Conservation (phyloP, 2,113 vertebrate genomes). For the Nothocercus julius region DNA sequence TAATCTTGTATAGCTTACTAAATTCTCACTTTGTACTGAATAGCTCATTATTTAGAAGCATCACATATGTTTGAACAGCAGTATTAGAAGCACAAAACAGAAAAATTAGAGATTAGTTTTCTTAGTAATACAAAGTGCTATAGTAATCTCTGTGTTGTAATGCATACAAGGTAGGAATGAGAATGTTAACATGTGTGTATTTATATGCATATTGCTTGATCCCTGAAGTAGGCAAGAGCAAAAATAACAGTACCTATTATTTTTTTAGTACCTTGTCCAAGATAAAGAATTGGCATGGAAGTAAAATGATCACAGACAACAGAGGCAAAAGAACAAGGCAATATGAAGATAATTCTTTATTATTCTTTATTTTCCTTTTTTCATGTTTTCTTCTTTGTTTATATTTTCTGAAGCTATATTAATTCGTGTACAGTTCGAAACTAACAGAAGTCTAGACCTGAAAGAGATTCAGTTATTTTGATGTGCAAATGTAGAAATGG, state of each 20-base stretch:
- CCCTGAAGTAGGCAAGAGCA: not conserved
- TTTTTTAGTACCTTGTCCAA: not conserved
- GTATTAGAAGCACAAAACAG: not conserved
- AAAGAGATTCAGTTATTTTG: not conserved
- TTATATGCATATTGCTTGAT: not conserved
- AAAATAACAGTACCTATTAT: not conserved
- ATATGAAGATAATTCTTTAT: no score
- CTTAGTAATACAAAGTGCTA: not conserved
- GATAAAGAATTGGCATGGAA: not conserved
- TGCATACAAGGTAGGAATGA: not conserved
- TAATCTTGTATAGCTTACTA: slow-evolving; percentile 8
- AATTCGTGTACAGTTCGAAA: not conserved
- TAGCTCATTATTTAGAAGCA: not conserved
- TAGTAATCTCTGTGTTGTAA: not conserved
- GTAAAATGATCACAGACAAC: no score
- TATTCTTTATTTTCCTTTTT: not conserved
- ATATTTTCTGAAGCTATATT: not conserved
- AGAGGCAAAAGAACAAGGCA: no score
- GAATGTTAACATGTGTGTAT: not conserved
- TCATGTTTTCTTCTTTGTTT: not conserved
- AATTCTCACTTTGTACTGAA: slow-evolving; percentile 3
- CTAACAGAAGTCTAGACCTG: not conserved
- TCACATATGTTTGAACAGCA: not conserved
- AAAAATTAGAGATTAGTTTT: slow-evolving; percentile 24
- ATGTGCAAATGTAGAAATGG: not conserved